Evolutionary conservation across 1,140 invertebrate genomes (phyloP).

Genomic region (Diplogasteroides magnus): DNA sequence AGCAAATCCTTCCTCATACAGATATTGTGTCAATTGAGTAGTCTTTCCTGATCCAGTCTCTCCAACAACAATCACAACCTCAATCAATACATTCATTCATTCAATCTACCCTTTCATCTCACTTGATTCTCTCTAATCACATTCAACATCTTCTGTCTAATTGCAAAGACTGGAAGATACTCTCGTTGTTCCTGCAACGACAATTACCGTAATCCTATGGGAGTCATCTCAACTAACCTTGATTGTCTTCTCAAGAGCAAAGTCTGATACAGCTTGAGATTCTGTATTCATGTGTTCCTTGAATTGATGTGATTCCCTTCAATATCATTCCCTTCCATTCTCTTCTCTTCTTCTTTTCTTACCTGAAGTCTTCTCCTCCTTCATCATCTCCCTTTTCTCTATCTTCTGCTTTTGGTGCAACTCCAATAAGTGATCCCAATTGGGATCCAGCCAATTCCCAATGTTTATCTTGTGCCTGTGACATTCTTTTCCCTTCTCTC

Average conservation of each 20-base stretch:
- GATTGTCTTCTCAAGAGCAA: conserved; percentile 79
- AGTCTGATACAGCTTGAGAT: conserved; percentile 74
- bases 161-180: conserved; percentile 90
- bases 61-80: conserved; percentile 61
- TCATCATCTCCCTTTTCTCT: conserved; percentile 61
- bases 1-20: conserved; percentile 95
- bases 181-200: conserved; percentile 69
- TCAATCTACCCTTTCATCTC: no score
- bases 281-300: conserved; percentile 79
- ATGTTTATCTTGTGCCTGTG: conserved; percentile 80
- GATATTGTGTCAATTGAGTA: conserved; percentile 94
- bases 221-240: conserved; percentile 54
- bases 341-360: background rate
- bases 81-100: no score
- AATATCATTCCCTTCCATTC: background rate
- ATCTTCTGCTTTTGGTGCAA: conserved; percentile 70
- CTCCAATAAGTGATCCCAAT: conserved; percentile 93
- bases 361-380: conserved; percentile 41
- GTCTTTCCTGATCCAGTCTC: conserved; percentile 99
- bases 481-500: background rate
- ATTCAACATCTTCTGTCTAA: conserved; percentile 79
- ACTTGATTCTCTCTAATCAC: conserved; percentile 59
- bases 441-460: conserved; percentile 96
- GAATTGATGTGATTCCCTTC: conserved; percentile 73
- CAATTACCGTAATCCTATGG: background rate